Conservation (phyloP, 2,888 invertebrate species). For the Drosophila pegasa region DNA sequence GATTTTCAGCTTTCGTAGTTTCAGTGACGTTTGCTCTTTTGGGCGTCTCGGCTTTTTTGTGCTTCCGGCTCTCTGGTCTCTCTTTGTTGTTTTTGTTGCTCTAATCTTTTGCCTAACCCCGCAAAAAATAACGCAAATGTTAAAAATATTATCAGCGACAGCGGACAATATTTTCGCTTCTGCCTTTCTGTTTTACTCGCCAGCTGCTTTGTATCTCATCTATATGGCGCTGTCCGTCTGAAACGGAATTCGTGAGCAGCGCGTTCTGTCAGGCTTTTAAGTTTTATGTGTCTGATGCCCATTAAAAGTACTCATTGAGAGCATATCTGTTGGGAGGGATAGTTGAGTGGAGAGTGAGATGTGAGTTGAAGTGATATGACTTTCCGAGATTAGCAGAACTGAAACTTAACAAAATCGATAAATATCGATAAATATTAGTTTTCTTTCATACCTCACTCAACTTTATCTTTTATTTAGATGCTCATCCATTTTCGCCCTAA, state of each 20-base stretch:
- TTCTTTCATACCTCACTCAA: neutral
- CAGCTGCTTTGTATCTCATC: conserved; percentile 7
- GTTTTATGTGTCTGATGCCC: conserved; percentile 7
- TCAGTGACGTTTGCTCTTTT: conserved; percentile 14
- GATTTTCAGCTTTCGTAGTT: conserved; percentile 10
- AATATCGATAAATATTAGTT: neutral
- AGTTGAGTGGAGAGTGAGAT: too few species aligned
- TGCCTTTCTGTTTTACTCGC: neutral
- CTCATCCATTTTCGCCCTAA: neutral
- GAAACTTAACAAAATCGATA: neutral
- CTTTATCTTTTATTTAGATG: neutral
- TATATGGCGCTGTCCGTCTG: neutral
- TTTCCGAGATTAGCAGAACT: neutral
- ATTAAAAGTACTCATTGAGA: neutral
- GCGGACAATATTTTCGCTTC: conserved; percentile 20
- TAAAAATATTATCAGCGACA: conserved; percentile 37
- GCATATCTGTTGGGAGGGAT: neutral
- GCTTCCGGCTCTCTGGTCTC: conserved; percentile 16
- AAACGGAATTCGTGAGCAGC: conserved; percentile 63
- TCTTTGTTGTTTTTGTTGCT: conserved; percentile 43
- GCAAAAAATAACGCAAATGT: conserved; percentile 19
- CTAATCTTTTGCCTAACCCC: conserved; percentile 53
- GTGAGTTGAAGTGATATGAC: neutral
- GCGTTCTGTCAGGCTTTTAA: conserved; percentile 12
- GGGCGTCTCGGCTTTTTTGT: conserved; percentile 19